These are phyloP conservation scores for Linurgus olivaceus DNA, from an alignment of 2,797 vertebrate genomes.

Conservation along the genomic window DNA sequence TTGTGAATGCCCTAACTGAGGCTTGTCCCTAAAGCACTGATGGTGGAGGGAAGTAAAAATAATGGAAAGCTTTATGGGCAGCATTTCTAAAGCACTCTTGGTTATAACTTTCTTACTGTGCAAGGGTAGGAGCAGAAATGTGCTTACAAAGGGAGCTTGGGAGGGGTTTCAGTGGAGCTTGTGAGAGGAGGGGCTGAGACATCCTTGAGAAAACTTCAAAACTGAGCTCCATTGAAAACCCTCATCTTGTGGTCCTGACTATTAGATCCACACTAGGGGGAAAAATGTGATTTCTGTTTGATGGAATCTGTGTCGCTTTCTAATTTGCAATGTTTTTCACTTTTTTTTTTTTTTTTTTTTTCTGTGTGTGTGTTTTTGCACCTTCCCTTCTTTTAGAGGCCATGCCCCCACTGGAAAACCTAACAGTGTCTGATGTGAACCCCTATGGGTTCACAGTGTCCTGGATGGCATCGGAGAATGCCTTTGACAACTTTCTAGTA, in stretches of 20 bases:
- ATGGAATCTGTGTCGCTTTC: neutral
- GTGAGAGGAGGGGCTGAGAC: neutral
- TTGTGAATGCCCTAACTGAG: neutral
- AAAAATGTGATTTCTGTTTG: neutral
- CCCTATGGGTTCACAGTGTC: constrained; percentile 92
- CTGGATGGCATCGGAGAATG: constrained; percentile 85
- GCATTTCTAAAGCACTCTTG: neutral
- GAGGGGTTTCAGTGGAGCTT: neutral
- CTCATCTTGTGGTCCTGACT: neutral
- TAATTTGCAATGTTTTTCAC: constrained; percentile 69
- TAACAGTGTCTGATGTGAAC: constrained; percentile 89
- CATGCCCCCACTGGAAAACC: constrained; percentile 93
- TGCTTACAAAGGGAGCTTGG: neutral
- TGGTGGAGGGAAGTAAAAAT: neutral
- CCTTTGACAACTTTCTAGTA: constrained; percentile 90
- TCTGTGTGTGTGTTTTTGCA: constrained; percentile 49
- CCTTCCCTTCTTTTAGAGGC: constrained; percentile 83
- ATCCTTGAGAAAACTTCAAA: neutral
- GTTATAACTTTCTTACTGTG: neutral
- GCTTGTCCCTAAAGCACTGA: neutral
- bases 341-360: neutral
- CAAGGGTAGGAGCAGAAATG: neutral
- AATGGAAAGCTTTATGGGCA: neutral
- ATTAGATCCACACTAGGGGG: neutral
- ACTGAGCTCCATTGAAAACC: neutral